Evolutionary conservation across 2,888 invertebrate genomes (phyloP).

Genomic region (Campoplex capitator): DNA sequence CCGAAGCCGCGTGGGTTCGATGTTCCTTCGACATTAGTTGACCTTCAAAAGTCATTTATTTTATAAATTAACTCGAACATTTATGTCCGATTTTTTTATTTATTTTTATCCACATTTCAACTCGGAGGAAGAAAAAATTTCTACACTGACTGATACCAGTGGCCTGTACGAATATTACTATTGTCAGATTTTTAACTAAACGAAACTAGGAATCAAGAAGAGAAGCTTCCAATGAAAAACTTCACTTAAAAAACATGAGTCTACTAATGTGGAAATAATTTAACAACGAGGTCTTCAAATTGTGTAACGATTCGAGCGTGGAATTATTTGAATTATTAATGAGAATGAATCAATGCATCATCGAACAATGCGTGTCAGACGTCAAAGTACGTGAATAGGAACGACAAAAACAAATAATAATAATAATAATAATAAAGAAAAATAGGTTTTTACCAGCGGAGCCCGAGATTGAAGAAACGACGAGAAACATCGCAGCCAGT

Average conservation of each 20-base stretch:
- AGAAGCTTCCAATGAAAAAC: not conserved
- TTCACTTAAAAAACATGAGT: conserved; percentile 15
- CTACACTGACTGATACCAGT: not conserved
- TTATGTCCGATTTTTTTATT: too few relatives aligned
- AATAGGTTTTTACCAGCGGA: conserved; percentile 66
- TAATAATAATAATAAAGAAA: conserved; percentile 12
- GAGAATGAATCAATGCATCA: not conserved
- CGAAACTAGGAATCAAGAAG: conserved; percentile 2
- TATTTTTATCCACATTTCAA: too few relatives aligned
- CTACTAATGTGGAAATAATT: not conserved
- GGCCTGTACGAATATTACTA: not conserved
- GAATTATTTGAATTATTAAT: not conserved
- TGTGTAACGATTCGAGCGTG: not conserved
- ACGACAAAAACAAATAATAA: not conserved
- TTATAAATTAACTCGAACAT: not conserved
- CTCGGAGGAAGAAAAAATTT: not conserved
- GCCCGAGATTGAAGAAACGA: conserved; percentile 56
- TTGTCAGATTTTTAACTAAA: not conserved
- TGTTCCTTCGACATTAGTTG: conserved; percentile 88
- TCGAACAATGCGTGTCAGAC: conserved; percentile 16
- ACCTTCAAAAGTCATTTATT: conserved; percentile 70
- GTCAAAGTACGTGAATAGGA: not conserved
- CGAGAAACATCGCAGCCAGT: conserved; percentile 49
- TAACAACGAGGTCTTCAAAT: not conserved
- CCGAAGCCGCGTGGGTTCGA: conserved; percentile 92